Evolutionary conservation across 2,888 invertebrate species (phyloP).

Genomic region (Drosophila paramelanica): DNA sequence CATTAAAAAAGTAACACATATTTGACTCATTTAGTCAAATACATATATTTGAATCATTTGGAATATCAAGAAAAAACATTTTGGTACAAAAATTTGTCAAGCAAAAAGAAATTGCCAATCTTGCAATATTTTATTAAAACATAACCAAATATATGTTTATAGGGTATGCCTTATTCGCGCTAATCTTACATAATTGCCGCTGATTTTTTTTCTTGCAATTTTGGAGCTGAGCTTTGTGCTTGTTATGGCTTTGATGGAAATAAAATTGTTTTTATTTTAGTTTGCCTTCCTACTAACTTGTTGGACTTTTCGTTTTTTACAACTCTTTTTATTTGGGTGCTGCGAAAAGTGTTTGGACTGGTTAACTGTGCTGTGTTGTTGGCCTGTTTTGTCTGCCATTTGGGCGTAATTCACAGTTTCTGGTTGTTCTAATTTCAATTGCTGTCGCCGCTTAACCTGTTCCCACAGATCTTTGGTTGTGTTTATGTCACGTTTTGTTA

Average conservation of each 20-base stretch:
- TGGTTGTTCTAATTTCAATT: constrained; percentile 75
- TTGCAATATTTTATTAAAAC: not conserved
- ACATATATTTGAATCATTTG: too few species aligned
- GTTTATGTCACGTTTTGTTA: constrained; percentile 73
- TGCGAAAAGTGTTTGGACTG: constrained; percentile 22
- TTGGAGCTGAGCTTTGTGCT: constrained; percentile 30
- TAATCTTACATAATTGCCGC: constrained; percentile 36
- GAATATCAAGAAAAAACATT: too few species aligned
- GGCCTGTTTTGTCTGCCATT: constrained; percentile 27
- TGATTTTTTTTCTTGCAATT: constrained; percentile 14
- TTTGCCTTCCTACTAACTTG: constrained; percentile 15
- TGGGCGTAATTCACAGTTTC: constrained; percentile 67
- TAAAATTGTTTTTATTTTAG: constrained; percentile 14
- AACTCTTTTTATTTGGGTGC: constrained; percentile 10
- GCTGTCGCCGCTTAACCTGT: constrained; percentile 65
- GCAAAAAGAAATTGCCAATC: too few species aligned
- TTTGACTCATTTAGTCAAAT: too few species aligned
- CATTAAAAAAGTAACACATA: too few species aligned
- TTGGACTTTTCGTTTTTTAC: constrained; percentile 14
- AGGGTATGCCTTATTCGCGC: constrained; percentile 35
- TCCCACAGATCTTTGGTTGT: constrained; percentile 68
- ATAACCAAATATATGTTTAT: not conserved
- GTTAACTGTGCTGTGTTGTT: constrained; percentile 54
- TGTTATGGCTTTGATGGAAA: constrained; percentile 37
- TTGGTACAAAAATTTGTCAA: too few species aligned